Base-by-base conservation (phyloP, 2,888 invertebrate genomes). In the Hypomecis atomaria region DNA sequence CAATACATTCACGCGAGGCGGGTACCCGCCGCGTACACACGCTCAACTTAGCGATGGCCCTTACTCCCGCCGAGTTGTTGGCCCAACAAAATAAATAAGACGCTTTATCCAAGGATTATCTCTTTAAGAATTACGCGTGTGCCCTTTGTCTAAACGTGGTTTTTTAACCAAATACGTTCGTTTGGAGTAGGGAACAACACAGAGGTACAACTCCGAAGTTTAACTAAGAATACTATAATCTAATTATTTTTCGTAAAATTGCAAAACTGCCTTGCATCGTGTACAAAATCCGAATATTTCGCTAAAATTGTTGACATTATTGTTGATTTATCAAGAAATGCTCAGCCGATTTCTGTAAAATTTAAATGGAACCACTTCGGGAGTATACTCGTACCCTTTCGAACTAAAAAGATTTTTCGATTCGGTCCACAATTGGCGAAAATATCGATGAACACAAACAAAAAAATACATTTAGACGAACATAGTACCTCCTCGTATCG, bases 91-190 rank as follows among this genome's bases (percentile, higher is more conserved):
- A 86, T 84, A 88, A 87, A 88, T 86, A 88, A 84, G 82, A 72
- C 77, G 81, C 84, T 86, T 86, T 83, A 83, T 85, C 81, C 77
- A 60, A 53, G 88, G 89, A 90, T 90, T 89, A 90, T 89, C 85
- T 87, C 78, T 80, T 88, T 89, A 90, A 88, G 87, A 86, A 86
- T 86, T 81, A 88, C 88, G 85, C 81, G 78, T 72, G 67, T 81
- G 72, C 71, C 72, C 72, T 70, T 73, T 76, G 78, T 79, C 74
- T 74, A 78, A 77, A 73, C 77, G 62, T 52, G 65, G 78, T 79
- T 78, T 78, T 81, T 72, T 73, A 73, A 75, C 74, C 77, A 79
- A 81, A 83, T 75, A 78, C 71, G 71, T 23, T 44, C 43, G 34
- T 13, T 47, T 4, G 23, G 47, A 56, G 13, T 33, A 47, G 10